Conservation (phyloP, 2,797 vertebrate species). For the Poeciliopsis gracilis region DNA sequence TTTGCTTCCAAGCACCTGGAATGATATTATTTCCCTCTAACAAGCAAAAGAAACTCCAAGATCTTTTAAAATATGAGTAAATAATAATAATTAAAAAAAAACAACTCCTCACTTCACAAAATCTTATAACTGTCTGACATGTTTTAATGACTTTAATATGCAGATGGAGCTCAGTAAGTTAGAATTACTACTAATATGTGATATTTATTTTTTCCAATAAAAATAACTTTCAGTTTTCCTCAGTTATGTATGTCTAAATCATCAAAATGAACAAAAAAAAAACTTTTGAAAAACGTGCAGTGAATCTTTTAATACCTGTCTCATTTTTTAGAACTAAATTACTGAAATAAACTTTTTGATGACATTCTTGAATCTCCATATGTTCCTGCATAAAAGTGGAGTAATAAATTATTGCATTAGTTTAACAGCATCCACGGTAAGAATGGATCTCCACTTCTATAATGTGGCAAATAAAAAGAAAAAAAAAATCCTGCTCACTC, state of each 20-base stretch:
- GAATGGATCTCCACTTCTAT: conserved; percentile 2
- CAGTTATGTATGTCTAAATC: neutral
- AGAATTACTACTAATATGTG: neutral
- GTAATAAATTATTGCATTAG: neutral
- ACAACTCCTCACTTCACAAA: neutral
- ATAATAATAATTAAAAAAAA: neutral
- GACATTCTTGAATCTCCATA: neutral
- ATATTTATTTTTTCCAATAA: neutral
- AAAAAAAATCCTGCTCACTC: conserved; percentile 32
- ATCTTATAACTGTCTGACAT: too few species aligned
- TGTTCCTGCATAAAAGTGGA: neutral
- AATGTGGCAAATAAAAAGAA: conserved; percentile 32
- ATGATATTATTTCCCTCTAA: neutral
- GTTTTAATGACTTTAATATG: neutral
- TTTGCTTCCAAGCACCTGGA: neutral
- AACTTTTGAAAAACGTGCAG: neutral
- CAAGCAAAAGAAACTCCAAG: neutral
- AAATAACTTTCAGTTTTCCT: neutral
- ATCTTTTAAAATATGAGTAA: neutral
- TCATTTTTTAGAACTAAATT: neutral
- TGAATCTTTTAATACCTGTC: neutral
- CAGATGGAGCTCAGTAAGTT: neutral
- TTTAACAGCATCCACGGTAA: neutral
- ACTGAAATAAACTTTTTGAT: neutral
- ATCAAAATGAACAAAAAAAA: neutral